Conservation (phyloP, 2,797 vertebrate genomes). For the Coranthus polyacanthus region DNA sequence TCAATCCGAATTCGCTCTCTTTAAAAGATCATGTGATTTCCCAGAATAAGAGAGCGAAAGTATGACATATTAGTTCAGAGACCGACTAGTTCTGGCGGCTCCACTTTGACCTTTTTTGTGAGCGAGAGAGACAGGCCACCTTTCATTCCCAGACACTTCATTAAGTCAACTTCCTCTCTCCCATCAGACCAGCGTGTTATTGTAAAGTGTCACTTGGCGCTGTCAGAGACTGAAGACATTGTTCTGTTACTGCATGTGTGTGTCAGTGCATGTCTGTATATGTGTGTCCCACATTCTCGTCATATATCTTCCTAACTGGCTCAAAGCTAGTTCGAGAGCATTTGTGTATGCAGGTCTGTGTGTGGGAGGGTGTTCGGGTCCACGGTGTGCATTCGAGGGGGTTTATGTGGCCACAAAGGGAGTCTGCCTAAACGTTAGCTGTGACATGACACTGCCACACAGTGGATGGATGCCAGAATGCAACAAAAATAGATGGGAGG, state of each 20-base stretch:
- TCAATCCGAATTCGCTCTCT: constrained; percentile 14
- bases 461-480: constrained; percentile 76
- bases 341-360: constrained; percentile 19
- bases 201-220: constrained; percentile 78
- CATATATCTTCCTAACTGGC: constrained; percentile 57
- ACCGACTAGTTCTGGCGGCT: constrained; percentile 52
- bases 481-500: constrained; percentile 33
- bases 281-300: constrained; percentile 34
- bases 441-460: constrained; percentile 79
- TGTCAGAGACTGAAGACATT: constrained; percentile 72
- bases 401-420: constrained; percentile 15
- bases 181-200: constrained; percentile 74
- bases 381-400: background rate
- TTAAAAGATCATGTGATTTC: constrained; percentile 37
- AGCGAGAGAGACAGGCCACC: constrained; percentile 71
- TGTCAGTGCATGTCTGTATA: constrained; percentile 30
- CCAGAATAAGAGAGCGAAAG: constrained; percentile 23
- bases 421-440: constrained; percentile 19
- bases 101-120: constrained; percentile 75
- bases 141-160: constrained; percentile 80
- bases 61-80: constrained; percentile 52
- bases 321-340: constrained; percentile 25
- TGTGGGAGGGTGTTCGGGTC: constrained; percentile 7
- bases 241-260: constrained; percentile 53
- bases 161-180: constrained; percentile 81